Base-by-base conservation (phyloP, 2,113 vertebrate genomes). In the Equus przewalskii region DNA sequence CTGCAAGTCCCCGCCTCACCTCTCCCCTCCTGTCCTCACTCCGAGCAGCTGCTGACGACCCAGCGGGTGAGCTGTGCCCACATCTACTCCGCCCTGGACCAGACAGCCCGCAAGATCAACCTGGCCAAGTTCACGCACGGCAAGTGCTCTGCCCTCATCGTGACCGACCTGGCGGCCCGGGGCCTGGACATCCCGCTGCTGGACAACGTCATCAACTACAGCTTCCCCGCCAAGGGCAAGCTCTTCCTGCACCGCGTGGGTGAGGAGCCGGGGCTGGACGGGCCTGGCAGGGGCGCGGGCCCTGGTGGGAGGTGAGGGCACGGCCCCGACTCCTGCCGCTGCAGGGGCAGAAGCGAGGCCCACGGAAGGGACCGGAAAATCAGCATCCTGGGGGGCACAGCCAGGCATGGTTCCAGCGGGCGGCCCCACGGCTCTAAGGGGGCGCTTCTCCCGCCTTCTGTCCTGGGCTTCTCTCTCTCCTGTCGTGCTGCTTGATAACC, bases 81-180 rank as follows among this genome's bases (percentile, higher is more conserved):
- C 98, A 99, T 99, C 98, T 99, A 99, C 99, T 99, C 99, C 12
- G 99, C 99, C 28, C 99, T 99, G 91, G 99, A 99, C 98, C 99
- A 99, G 98, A 99, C 99, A 0, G 99, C 99, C 85, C 99, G 99
- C 81, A 99, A 99, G 98, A 99, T 99, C 99, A 99, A 99, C 99
- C 99, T 99, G 0, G 99, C 99, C 65, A 99, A 99, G 82, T 99
- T 99, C 64, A 98, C 99, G 7, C 99, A 99, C 19, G 98, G 99
- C 84, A 99, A 99, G 98, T 99, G 99, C 90, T 99, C 99, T 0
- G 99, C 99, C 94, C 99, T 99, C 76, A 87, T 99, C 26, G 99
- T 99, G 91, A 99, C 99, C 0, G 99, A 99, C 4, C 99, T 99
- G 84, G 99, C 99, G 0, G 99, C 99, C 94, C 99, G 99, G 0